Conservation (phyloP, 1,140 invertebrate genomes). For the Meloidogyne hapla region DNA sequence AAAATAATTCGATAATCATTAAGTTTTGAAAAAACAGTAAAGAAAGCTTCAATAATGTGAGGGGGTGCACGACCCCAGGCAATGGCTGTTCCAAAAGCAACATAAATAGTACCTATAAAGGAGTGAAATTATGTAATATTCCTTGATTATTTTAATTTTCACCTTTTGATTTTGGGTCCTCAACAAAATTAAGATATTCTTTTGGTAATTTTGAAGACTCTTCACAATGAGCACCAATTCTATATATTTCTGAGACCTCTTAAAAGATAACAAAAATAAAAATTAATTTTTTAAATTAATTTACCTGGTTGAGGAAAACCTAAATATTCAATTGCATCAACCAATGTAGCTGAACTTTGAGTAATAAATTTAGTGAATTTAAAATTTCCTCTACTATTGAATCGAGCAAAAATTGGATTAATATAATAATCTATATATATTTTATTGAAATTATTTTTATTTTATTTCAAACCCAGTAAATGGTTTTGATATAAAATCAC, state of each 20-base stretch:
- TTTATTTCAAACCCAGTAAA: not conserved
- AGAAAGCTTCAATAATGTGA: slow-evolving; percentile 40
- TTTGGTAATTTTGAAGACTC: slow-evolving; percentile 3
- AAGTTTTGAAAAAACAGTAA: slow-evolving; percentile 30
- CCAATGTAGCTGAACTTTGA: slow-evolving; percentile 8
- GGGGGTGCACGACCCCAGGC: slow-evolving; percentile 35
- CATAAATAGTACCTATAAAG: slow-evolving; percentile 43
- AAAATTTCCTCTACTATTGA: not conserved
- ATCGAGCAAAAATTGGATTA: not conserved
- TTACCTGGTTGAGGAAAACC: slow-evolving; percentile 19
- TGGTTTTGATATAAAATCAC: slow-evolving; percentile 7
- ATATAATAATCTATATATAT: slow-evolving; percentile 9
- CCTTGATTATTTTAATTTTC: not conserved
- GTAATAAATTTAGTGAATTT: slow-evolving; percentile 7
- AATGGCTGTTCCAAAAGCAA: slow-evolving; percentile 45
- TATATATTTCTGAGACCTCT: slow-evolving; percentile 24
- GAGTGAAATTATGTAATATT: slow-evolving; percentile 19
- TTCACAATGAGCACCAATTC: slow-evolving; percentile 28
- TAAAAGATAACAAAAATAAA: not conserved
- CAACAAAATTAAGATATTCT: slow-evolving; percentile 33
- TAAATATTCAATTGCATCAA: slow-evolving; percentile 25
- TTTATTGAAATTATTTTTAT: not conserved
- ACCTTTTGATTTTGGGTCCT: slow-evolving; percentile 30
- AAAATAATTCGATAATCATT: slow-evolving; percentile 43
- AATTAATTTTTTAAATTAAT: not conserved